phyloP scores from a whole-genome alignment of 2,113 vertebrate genomes.

The Protobothrops flavoviridis region DNA sequence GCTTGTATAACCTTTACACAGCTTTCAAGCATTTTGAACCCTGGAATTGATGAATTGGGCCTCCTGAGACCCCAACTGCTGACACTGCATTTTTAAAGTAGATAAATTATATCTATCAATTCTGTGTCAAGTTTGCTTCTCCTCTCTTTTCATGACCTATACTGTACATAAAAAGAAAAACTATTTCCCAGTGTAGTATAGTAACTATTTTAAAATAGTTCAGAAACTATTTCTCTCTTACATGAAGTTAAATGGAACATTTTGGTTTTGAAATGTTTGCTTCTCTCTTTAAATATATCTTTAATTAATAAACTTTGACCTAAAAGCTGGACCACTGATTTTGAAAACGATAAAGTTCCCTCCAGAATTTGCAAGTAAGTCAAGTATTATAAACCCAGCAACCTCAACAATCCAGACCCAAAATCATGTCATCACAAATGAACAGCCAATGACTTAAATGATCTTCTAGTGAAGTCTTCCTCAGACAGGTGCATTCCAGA shows the following conservation, averaged over 20 bases:
- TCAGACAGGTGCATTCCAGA: background rate
- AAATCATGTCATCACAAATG: background rate
- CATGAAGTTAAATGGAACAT: conserved; percentile 38
- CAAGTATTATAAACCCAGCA: background rate
- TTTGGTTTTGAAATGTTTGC: conserved; percentile 49
- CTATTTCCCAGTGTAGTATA: background rate
- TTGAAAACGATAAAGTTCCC: background rate
- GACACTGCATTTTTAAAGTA: conserved; percentile 58
- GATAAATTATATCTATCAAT: conserved; percentile 37
- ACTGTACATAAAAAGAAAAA: background rate
- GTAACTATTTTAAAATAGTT: background rate
- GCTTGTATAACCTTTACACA: conserved; percentile 32
- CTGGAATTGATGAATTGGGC: conserved; percentile 51
- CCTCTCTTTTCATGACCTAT: background rate
- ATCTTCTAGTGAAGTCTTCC: background rate
- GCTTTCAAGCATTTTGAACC: conserved; percentile 51
- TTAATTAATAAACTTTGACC: background rate
- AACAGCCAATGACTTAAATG: background rate
- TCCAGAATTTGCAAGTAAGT: background rate
- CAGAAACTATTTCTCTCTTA: conserved; percentile 33
- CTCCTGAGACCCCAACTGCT: conserved; percentile 45
- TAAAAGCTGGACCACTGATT: background rate
- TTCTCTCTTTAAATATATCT: background rate
- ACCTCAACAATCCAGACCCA: background rate
- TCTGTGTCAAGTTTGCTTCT: background rate